Conservation (phyloP, 2,797 vertebrate genomes). For the Platyrinchus mystaceus region DNA sequence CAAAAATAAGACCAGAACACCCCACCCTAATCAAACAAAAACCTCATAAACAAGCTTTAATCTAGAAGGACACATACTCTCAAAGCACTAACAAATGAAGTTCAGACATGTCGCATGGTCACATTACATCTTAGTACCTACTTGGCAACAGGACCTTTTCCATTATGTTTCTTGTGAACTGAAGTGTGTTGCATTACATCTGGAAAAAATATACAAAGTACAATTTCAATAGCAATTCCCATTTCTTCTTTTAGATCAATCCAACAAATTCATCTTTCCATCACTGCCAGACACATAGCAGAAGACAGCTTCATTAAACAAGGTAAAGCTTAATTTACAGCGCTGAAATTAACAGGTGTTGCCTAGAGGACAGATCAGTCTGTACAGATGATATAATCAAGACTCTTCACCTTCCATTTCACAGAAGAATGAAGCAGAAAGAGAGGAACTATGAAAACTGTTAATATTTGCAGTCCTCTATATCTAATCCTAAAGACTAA, state of each 20-base stretch:
- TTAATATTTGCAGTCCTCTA: neutral
- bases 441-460: neutral
- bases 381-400: neutral
- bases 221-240: neutral
- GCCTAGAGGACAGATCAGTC: neutral
- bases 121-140: constrained; percentile 61
- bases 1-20: neutral
- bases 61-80: neutral
- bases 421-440: neutral
- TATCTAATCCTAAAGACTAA: neutral
- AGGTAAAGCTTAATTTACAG: neutral
- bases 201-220: constrained; percentile 14
- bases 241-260: neutral
- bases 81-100: neutral
- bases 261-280: neutral
- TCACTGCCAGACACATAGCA: neutral
- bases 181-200: constrained; percentile 75
- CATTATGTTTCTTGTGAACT: constrained; percentile 79
- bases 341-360: neutral
- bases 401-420: neutral
- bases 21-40: neutral
- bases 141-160: constrained; percentile 75
- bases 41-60: neutral
- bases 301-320: neutral
- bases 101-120: neutral